Percentiles rank a stretch among this genome's conserved stretches.
phyloP scores from a whole-genome alignment of 92 coral and sea anemone genomes.

The Montipora capitata region DNA sequence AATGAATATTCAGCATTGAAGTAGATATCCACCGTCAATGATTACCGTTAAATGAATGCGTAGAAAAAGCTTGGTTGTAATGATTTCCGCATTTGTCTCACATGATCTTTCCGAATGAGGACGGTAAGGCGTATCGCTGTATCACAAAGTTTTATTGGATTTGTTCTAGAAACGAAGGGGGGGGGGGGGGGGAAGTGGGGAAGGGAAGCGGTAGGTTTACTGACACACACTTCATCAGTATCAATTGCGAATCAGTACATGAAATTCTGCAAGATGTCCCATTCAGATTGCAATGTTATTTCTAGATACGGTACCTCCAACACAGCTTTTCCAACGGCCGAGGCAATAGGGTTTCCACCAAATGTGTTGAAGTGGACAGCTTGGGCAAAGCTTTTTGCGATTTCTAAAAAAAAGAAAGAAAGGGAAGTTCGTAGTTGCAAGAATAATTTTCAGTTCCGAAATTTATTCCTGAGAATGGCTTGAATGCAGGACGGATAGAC shows the following conservation, averaged over 20 bases:
- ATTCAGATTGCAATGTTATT: not conserved
- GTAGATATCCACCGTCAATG: not conserved
- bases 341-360: conserved; percentile 95
- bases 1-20: not conserved
- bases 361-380: conserved; percentile 97
- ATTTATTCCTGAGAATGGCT: not conserved
- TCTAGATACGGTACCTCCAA: conserved; percentile 80
- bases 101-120: no score
- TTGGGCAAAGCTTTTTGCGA: conserved; percentile 89
- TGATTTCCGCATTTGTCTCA: no score
- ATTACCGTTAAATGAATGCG: no score
- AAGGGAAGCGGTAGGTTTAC: no score
- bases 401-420: conserved; percentile 61
- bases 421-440: not conserved
- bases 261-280: not conserved
- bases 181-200: no score
- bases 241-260: not conserved
- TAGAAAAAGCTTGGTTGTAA: no score
- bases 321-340: conserved; percentile 97
- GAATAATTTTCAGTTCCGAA: no score
- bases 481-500: no score
- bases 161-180: no score
- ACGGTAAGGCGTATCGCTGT: no score
- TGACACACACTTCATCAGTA: no score
- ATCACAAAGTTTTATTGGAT: no score